Conservation (phyloP, 2,797 vertebrate species). For the Artibeus lituratus region DNA sequence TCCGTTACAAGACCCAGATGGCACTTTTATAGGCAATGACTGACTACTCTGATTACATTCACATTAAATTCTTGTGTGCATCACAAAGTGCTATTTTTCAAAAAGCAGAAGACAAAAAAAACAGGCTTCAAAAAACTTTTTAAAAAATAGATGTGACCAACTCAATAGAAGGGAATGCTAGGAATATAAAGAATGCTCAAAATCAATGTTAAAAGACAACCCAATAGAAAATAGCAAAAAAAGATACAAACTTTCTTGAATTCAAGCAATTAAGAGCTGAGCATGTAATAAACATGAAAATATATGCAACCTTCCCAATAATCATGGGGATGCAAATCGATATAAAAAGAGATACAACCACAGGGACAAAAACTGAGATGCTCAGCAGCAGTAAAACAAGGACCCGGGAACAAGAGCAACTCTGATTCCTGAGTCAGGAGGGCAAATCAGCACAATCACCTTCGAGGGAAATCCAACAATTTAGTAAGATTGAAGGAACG, state of each 20-base stretch:
- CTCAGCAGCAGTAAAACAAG: not conserved
- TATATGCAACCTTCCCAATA: not conserved
- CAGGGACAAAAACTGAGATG: not conserved
- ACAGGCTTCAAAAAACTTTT: not conserved
- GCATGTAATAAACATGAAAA: not conserved
- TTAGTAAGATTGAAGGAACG: not conserved
- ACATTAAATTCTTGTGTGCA: not conserved
- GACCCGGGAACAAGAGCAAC: not conserved
- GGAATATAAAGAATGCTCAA: slow-evolving; percentile 10
- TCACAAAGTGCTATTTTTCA: not conserved
- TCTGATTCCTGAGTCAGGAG: not conserved
- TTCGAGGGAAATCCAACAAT: not conserved
- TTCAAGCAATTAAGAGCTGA: not conserved
- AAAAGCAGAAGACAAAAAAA: not conserved
- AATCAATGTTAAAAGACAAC: not conserved
- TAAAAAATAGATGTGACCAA: not conserved
- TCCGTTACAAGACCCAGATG: not conserved
- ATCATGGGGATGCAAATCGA: not conserved
- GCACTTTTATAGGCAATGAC: not conserved
- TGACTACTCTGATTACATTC: not conserved
- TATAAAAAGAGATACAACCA: not conserved
- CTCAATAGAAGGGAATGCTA: not conserved
- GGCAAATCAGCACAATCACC: not conserved
- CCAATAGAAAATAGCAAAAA: not conserved
- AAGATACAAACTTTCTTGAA: not conserved